Evolutionary conservation across 2,113 vertebrate genomes (phyloP).

Genomic region (Sardina pilchardus): DNA sequence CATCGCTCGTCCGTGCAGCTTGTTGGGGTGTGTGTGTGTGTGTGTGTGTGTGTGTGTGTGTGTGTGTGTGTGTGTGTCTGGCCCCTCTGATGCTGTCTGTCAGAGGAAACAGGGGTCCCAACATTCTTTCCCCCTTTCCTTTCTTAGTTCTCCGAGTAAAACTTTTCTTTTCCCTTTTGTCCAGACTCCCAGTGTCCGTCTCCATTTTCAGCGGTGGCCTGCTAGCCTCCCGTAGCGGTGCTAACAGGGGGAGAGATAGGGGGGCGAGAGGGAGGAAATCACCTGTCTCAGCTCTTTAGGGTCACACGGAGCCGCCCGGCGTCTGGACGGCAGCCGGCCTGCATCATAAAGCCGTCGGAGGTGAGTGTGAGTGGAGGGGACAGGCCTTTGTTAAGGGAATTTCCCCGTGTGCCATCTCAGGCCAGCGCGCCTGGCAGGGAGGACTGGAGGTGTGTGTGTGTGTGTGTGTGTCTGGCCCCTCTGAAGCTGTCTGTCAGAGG

Average conservation of each 20-base stretch:
- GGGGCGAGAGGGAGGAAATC: slow-evolving; percentile 10
- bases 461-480: background rate
- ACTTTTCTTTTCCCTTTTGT: background rate
- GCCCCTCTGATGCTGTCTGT: slow-evolving; percentile 63
- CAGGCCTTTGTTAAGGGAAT: slow-evolving; percentile 71
- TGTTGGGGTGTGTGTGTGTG: too few relatives aligned
- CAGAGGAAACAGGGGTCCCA: slow-evolving; percentile 64
- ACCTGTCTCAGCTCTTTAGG: slow-evolving; percentile 20
- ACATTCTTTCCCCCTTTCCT: slow-evolving; percentile 41
- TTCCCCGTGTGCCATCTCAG: slow-evolving; percentile 71
- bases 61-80: background rate
- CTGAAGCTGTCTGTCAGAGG: slow-evolving; percentile 68
- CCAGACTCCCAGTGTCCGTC: background rate
- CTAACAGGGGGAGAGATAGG: background rate
- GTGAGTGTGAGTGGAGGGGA: background rate
- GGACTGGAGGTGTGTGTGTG: background rate
- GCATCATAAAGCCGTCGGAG: slow-evolving; percentile 12
- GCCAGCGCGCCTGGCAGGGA: slow-evolving; percentile 30
- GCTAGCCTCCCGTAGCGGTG: background rate
- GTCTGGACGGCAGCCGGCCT: background rate
- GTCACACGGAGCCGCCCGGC: background rate
- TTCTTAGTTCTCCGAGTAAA: background rate
- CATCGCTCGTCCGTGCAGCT: background rate
- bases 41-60: too few relatives aligned
- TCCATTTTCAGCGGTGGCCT: background rate